Conservation (phyloP, 92 coral and sea anemone species). For the Bergia sp. region DNA sequence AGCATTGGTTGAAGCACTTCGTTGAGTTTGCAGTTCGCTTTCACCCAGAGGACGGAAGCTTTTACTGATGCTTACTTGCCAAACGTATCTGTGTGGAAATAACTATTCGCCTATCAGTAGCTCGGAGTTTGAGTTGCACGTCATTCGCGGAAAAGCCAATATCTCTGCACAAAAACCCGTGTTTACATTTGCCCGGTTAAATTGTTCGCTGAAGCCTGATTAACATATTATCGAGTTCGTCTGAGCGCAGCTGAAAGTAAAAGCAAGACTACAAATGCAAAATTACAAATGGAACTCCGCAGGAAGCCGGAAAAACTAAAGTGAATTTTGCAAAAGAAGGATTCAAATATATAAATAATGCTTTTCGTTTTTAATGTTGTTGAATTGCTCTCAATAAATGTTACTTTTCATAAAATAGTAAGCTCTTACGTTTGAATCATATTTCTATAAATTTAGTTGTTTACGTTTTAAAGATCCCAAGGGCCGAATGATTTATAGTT, state of each 20-base stretch:
- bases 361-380: no score
- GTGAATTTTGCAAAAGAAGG: no score
- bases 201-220: not conserved
- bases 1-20: not conserved
- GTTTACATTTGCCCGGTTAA: not conserved
- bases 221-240: not conserved
- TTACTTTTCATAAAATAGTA: no score
- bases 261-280: not conserved
- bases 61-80: not conserved
- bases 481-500: no score
- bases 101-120: not conserved
- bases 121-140: not conserved
- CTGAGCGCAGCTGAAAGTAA: conserved; percentile 13
- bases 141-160: not conserved
- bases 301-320: no score
- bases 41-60: not conserved
- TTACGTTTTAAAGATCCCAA: no score
- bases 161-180: not conserved
- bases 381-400: no score
- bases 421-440: no score
- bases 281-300: not conserved
- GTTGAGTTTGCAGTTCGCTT: not conserved
- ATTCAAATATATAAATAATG: no score
- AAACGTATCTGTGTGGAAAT: not conserved
- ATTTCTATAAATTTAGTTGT: no score